Evolutionary conservation across 2,113 vertebrate genomes (phyloP), one percentile per base, ranked within the genome.

Genomic region (Neolamprologus kungweensis): DNA sequence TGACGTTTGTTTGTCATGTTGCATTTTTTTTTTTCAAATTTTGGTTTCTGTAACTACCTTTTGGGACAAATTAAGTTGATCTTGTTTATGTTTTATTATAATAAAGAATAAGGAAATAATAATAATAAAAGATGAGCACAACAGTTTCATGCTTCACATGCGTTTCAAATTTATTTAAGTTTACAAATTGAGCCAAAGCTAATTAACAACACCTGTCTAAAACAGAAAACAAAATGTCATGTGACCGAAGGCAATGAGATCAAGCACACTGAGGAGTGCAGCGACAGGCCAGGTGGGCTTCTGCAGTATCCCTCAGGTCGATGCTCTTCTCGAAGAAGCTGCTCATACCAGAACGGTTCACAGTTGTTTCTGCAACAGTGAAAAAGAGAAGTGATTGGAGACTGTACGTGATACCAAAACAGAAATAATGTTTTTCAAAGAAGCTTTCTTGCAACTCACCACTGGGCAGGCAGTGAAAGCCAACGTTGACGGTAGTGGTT

Each of bases 381-480:
- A 23, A 71, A 71, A 50, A 89, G 13, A 5, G 51, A 73, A 83
- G 12, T 7, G 35, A 11, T 85, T 47, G 79, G 31, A 45, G 37
- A 23, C 7, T 55, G 23, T 40, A 23, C 37, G 33, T 9, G 3
- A 31, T 6, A 17, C 19, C 40, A 45, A 37, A 28, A 28, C 3
- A 60, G 26, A 57, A 5, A 60, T 2, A 63, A 65, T n/a, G 71
- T 14, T 73, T 47, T 63, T 17, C 35, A 47, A 51, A 47, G 3
- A 3, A 63, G 57, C 4, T 68, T 31, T 65, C 10, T 89, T 53
- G 54, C 4, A 73, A 92, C 96, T 96, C 88, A 97, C 97, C 94
- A 3, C 47, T 60, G 19, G 96, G 92, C 1, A 95, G 17, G 4
- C 96, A 97, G 94, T 96, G 96, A 94, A 93, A 97, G 51, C 96